These are phyloP conservation scores for Corythoichthys intestinalis DNA, from an alignment of 2,113 vertebrate species.

Conservation along the genomic window DNA sequence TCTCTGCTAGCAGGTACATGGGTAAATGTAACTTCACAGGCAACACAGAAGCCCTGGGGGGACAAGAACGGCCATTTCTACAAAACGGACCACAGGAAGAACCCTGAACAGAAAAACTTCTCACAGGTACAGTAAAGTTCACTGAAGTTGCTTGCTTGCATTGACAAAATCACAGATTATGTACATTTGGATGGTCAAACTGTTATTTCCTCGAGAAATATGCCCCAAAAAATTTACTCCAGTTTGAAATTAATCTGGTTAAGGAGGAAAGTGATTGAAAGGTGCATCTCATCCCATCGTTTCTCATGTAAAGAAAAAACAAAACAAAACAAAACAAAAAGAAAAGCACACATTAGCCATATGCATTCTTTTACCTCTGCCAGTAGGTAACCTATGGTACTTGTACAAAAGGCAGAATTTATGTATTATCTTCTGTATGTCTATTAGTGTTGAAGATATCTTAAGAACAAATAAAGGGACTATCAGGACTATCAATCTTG, in stretches of 20 bases:
- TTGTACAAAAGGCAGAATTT: too few relatives aligned
- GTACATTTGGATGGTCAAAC: neutral
- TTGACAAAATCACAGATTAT: neutral
- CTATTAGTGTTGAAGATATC: too few relatives aligned
- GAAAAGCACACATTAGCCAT: too few relatives aligned
- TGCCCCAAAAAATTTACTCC: neutral
- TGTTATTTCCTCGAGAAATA: neutral
- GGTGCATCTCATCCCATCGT: neutral
- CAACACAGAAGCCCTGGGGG: constrained; percentile 83
- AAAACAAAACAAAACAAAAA: too few relatives aligned
- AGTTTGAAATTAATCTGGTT: too few relatives aligned
- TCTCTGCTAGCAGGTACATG: constrained; percentile 73
- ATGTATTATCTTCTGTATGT: too few relatives aligned
- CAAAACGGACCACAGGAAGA: constrained; percentile 79
- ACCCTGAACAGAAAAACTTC: constrained; percentile 80
- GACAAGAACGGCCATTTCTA: constrained; percentile 80
- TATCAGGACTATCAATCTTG: too few relatives aligned
- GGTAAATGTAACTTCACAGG: constrained; percentile 84
- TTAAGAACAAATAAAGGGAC: too few relatives aligned
- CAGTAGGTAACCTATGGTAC: too few relatives aligned
- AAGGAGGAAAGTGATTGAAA: neutral
- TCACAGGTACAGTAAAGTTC: constrained; percentile 75
- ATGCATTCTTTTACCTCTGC: too few relatives aligned
- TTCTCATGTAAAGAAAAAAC: neutral
- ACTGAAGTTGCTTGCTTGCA: neutral